Evolutionary conservation across 2,113 vertebrate genomes (phyloP).

Genomic region (Martes martes): DNA sequence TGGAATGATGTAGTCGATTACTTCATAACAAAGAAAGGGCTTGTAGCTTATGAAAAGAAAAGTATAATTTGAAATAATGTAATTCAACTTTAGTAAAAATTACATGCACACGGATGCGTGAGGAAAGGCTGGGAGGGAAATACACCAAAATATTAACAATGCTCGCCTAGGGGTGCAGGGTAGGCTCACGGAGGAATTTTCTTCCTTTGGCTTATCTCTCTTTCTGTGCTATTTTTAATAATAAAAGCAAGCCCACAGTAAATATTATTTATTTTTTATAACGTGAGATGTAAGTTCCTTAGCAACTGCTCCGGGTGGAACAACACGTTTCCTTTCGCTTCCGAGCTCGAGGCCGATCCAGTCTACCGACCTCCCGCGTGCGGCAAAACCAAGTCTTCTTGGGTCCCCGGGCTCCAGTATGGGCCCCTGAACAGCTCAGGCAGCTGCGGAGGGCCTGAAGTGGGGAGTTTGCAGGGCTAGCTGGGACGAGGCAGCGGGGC

Average conservation of each 20-base stretch:
- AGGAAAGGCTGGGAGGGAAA: neutral
- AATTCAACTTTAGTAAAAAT: neutral
- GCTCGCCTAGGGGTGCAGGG: neutral
- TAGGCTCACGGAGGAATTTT: neutral
- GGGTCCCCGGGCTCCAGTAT: neutral
- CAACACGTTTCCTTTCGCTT: neutral
- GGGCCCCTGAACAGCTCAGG: neutral
- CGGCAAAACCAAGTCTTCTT: neutral
- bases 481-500: neutral
- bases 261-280: neutral
- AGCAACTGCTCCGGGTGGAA: neutral
- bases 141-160: neutral
- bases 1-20: neutral
- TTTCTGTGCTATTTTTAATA: slow-evolving; percentile 17
- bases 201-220: neutral
- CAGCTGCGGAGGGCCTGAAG: neutral
- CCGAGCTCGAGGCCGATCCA: neutral
- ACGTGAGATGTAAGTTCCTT: neutral
- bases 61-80: neutral
- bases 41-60: neutral
- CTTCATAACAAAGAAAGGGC: neutral
- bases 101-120: neutral
- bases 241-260: neutral
- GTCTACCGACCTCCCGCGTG: neutral
- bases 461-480: no score